Evolutionary conservation across 2,797 vertebrate species (phyloP).

Genomic region (Cirrhinus molitorella): DNA sequence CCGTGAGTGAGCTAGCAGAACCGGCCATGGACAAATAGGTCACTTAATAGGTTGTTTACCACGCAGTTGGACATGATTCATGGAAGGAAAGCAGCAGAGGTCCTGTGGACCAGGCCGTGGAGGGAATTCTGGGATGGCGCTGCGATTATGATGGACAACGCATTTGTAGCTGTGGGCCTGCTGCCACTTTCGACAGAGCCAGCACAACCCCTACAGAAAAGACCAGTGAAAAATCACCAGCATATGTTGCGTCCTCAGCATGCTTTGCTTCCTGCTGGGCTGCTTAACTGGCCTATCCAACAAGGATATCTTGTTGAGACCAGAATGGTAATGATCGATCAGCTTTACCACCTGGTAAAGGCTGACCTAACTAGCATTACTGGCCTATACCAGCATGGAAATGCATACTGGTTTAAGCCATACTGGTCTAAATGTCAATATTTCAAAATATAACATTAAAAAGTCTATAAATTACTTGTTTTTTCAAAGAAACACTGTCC

Average conservation of each 20-base stretch:
- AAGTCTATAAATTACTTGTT: no score
- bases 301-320: not conserved
- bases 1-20: conserved; percentile 77
- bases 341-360: not conserved
- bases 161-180: conserved; percentile 28
- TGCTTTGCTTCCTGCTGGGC: not conserved
- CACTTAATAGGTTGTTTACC: conserved; percentile 84
- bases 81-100: conserved; percentile 69
- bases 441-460: no score
- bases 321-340: not conserved
- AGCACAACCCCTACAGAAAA: not conserved
- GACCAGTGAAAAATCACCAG: conserved; percentile 32
- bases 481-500: no score
- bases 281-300: not conserved
- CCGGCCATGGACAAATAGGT: conserved; percentile 82
- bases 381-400: not conserved
- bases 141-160: conserved; percentile 33
- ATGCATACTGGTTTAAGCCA: no score
- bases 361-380: not conserved
- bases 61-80: conserved; percentile 76
- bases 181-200: conserved; percentile 23
- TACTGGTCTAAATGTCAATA: no score
- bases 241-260: conserved; percentile 5
- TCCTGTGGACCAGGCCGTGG: conserved; percentile 6
- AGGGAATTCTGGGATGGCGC: conserved; percentile 38